phyloP scores from a whole-genome alignment of 2,888 invertebrate species.

The Eristalis tenax region DNA sequence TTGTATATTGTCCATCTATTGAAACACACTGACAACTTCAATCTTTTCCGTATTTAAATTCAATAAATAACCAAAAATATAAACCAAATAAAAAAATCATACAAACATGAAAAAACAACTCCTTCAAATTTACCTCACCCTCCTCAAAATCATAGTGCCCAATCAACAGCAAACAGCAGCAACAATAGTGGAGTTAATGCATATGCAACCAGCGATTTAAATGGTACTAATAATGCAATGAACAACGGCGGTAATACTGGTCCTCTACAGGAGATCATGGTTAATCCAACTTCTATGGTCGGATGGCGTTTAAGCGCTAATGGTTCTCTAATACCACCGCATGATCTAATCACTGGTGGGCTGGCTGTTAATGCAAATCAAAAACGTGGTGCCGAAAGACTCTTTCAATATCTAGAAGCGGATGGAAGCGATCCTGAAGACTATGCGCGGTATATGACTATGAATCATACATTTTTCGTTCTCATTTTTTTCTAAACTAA shows the following conservation, averaged over 20 bases:
- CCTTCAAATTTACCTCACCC: conserved; percentile 58
- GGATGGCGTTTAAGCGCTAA: conserved; percentile 81
- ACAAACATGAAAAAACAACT: conserved; percentile 13
- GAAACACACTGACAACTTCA: conserved; percentile 57
- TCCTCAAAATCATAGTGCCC: conserved; percentile 67
- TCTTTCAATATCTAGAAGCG: conserved; percentile 89
- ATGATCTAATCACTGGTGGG: conserved; percentile 80
- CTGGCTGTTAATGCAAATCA: conserved; percentile 79
- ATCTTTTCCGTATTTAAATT: conserved; percentile 44
- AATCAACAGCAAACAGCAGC: conserved; percentile 79
- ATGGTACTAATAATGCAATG: conserved; percentile 76
- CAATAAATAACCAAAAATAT: neutral
- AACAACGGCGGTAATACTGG: conserved; percentile 74
- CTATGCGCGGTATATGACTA: conserved; percentile 80
- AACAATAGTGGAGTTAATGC: conserved; percentile 75
- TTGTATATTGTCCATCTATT: conserved; percentile 1
- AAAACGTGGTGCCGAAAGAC: conserved; percentile 85
- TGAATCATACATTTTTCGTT: conserved; percentile 13
- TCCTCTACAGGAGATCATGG: conserved; percentile 81
- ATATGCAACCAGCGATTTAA: conserved; percentile 79
- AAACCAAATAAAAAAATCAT: neutral
- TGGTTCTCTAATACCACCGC: conserved; percentile 81
- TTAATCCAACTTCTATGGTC: conserved; percentile 81
- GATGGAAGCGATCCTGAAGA: conserved; percentile 86
- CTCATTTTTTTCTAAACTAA: conserved; percentile 6